A percentile compares a stretch with the other conserved stretches of the same genome.
phyloP scores from a whole-genome alignment of 1,140 invertebrate genomes.

The Hestina assimilis region DNA sequence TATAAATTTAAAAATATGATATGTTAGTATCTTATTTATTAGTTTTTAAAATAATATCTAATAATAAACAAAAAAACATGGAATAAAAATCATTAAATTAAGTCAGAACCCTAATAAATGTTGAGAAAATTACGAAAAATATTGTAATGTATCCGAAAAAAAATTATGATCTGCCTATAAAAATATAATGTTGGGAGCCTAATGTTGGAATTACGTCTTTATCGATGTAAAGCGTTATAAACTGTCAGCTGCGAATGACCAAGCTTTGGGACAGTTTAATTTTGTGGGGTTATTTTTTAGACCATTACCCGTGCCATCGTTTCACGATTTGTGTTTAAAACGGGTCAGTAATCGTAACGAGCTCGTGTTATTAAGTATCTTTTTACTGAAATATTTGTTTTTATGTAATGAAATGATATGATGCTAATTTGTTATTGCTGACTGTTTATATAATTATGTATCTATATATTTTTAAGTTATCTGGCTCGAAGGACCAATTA shows the following conservation, averaged over 20 bases:
- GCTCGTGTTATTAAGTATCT: background rate
- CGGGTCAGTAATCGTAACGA: conserved; percentile 12
- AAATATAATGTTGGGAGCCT: conserved; percentile 51
- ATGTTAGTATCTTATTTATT: too few species aligned
- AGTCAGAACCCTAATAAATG: background rate
- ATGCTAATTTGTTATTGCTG: too few species aligned
- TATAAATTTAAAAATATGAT: background rate
- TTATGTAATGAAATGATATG: too few species aligned
- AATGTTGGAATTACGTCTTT: conserved; percentile 49
- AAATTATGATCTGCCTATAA: conserved; percentile 61
- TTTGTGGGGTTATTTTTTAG: conserved; percentile 44
- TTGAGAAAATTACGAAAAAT: conserved; percentile 36
- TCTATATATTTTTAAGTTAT: too few species aligned
- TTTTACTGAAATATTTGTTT: background rate
- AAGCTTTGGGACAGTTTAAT: conserved; percentile 43
- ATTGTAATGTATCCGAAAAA: conserved; percentile 46
- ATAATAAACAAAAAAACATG: too few species aligned
- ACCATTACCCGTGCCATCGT: conserved; percentile 25
- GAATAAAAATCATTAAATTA: background rate
- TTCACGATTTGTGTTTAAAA: conserved; percentile 16
- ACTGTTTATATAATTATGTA: too few species aligned
- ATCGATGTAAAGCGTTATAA: conserved; percentile 51
- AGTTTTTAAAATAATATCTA: too few species aligned
- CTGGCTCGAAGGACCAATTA: too few species aligned
- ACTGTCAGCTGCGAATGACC: conserved; percentile 28